Conservation (phyloP, 2,797 vertebrate species). For the Dromococcyx pavoninus region DNA sequence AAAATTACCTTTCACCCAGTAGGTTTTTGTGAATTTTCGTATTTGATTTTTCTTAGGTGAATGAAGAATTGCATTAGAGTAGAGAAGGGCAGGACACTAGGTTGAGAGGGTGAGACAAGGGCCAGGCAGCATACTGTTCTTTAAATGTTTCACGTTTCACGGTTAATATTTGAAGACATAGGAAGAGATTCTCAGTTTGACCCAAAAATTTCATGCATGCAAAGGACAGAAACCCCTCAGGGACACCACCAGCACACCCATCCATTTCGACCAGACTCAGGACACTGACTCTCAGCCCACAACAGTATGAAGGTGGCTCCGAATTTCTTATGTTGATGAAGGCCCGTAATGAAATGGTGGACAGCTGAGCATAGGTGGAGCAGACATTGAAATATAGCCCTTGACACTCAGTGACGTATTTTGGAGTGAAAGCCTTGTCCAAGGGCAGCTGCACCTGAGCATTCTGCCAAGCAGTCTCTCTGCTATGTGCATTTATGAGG, state of each 20-base stretch:
- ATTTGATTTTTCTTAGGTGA: conserved; percentile 38
- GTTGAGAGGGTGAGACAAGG: not conserved
- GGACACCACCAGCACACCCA: not conserved
- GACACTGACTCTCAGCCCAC: not conserved
- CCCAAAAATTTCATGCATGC: not conserved
- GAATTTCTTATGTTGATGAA: not conserved
- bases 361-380: not conserved
- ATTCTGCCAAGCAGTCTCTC: not conserved
- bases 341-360: not conserved
- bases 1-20: not conserved
- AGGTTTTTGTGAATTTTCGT: conserved; percentile 22
- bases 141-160: not conserved
- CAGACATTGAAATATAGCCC: not conserved
- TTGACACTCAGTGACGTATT: not conserved
- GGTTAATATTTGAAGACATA: not conserved
- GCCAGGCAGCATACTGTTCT: not conserved
- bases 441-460: not conserved
- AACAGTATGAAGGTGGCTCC: not conserved
- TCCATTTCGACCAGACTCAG: not conserved
- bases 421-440: not conserved
- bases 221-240: not conserved
- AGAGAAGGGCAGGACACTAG: not conserved
- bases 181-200: not conserved
- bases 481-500: not conserved
- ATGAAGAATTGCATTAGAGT: not conserved